Percentiles rank a stretch among this genome's conserved stretches.
Evolutionary conservation across 2,113 vertebrate genomes (phyloP).

Genomic region (Myotis davidii): DNA sequence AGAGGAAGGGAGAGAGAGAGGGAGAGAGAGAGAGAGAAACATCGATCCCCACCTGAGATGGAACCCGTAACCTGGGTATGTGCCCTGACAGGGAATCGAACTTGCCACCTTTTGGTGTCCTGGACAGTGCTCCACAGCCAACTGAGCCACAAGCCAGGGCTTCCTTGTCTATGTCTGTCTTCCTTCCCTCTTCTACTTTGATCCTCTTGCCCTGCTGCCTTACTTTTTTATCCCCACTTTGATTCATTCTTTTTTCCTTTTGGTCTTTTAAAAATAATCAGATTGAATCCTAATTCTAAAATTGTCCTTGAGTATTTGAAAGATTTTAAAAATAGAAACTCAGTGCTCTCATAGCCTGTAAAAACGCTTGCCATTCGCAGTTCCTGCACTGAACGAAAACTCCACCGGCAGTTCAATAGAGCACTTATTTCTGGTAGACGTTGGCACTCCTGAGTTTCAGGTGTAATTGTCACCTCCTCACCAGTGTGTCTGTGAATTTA

Average conservation of each 20-base stretch:
- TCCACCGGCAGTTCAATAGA: neutral
- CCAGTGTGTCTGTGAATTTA: constrained; percentile 9
- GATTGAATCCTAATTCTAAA: constrained; percentile 45
- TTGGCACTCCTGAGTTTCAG: neutral
- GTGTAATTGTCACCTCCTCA: constrained; percentile 26
- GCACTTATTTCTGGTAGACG: neutral
- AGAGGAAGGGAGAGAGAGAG: no score
- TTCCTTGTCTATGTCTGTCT: no score
- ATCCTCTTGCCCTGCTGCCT: neutral
- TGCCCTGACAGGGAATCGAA: neutral
- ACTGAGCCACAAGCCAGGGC: neutral
- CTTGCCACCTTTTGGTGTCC: neutral
- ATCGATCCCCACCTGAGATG: neutral
- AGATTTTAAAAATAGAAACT: constrained; percentile 47
- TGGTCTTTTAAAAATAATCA: constrained; percentile 41
- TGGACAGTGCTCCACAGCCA: neutral
- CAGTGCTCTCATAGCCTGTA: neutral
- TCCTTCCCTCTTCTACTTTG: neutral
- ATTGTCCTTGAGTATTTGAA: neutral
- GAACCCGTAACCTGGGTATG: no score
- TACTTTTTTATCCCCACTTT: neutral
- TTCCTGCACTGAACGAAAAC: neutral
- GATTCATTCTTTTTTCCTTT: constrained; percentile 42
- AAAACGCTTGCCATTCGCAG: neutral
- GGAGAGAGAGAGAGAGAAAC: neutral